Base-by-base conservation (phyloP, 2,113 vertebrate species). In the Lontra canadensis region DNA sequence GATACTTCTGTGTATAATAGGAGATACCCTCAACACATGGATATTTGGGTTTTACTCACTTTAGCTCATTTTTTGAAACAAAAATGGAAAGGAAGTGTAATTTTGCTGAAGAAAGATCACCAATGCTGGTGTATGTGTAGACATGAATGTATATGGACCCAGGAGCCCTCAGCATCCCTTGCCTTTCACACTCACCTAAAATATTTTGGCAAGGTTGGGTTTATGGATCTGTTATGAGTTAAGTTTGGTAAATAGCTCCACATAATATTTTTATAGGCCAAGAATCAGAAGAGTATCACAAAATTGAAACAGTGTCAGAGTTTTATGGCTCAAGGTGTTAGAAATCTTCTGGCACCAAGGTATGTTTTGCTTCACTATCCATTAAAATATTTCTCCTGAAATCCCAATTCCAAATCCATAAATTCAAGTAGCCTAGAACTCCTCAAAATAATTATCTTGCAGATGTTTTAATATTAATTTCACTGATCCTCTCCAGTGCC, bases 21-120 rank as follows among this genome's bases (percentile, higher is more conserved):
- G 90, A 93, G 10, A 57, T 36, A 71, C 57, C 20, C 7, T 88
- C 49, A 55, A 31, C 14, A 8, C 74, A 29, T 69, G 13, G 20
- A 74, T 92, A 36, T 96, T 96, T 95, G 69, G 39, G 26, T 36
- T 88, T 87, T 49, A 78, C 57, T 82, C 47, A 79, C 44, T 39
- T 67, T 26, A 57, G 39, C 59, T 13, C 11, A 20, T 42, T 65
- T 57, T 86, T 59, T 31, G 8, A 26, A 69, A 47, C 10, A 74
- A 23, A 80, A 92, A 10, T 67, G 55, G 67, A 80, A 87, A 94
- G n/a, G 39, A 44, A 80, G 69, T 65, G 4, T 88, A 59, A 67
- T 88, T 67, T 80, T 93, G 55, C 21, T 95, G 61, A 90, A 65
- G 44, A 78, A 14, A 69, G 49, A 59, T 39, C 21, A 26, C 44